Percentiles rank a stretch among this genome's conserved stretches.
Conservation (phyloP, 2,888 invertebrate species). For the Actias luna region DNA sequence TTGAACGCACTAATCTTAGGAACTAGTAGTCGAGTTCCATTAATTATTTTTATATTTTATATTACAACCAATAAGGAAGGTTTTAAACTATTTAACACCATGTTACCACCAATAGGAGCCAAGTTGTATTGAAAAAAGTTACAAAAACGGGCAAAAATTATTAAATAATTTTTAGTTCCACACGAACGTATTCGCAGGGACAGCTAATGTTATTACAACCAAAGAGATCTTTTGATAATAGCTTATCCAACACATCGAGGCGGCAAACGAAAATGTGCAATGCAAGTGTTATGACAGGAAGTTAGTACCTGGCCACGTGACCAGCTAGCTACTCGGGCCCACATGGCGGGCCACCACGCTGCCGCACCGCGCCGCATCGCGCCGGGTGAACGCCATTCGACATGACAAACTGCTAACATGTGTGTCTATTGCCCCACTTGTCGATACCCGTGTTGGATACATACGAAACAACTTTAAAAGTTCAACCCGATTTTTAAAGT, state of each 20-base stretch:
- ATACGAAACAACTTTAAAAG: slow-evolving; percentile 48
- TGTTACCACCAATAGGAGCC: too few species aligned
- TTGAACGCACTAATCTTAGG: too few species aligned
- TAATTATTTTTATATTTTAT: too few species aligned
- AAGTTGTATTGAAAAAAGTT: too few species aligned
- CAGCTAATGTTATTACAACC: slow-evolving; percentile 1
- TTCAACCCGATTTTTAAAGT: slow-evolving; percentile 43
- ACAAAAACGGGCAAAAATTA: too few species aligned
- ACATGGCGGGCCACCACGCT: slow-evolving; percentile 47
- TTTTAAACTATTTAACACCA: too few species aligned
- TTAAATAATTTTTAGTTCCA: too few species aligned
- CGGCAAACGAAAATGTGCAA: slow-evolving; percentile 48
- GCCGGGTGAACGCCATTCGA: slow-evolving; percentile 56
- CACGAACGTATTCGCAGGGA: too few species aligned
- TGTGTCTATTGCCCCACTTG: slow-evolving; percentile 49
- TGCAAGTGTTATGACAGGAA: slow-evolving; percentile 56
- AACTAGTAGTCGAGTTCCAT: too few species aligned
- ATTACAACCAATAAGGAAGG: too few species aligned
- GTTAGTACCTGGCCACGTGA: slow-evolving; percentile 66
- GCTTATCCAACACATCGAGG: slow-evolving; percentile 25
- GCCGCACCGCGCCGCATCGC: slow-evolving; percentile 23
- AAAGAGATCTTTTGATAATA: slow-evolving; percentile 4
- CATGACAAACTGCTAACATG: slow-evolving; percentile 58
- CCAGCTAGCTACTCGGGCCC: slow-evolving; percentile 47
- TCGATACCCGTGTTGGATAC: slow-evolving; percentile 32